A percentile compares a stretch with the other conserved stretches of the same genome.
phyloP scores from a whole-genome alignment of 2,888 invertebrate species.

The Melinopterus prodromus region DNA sequence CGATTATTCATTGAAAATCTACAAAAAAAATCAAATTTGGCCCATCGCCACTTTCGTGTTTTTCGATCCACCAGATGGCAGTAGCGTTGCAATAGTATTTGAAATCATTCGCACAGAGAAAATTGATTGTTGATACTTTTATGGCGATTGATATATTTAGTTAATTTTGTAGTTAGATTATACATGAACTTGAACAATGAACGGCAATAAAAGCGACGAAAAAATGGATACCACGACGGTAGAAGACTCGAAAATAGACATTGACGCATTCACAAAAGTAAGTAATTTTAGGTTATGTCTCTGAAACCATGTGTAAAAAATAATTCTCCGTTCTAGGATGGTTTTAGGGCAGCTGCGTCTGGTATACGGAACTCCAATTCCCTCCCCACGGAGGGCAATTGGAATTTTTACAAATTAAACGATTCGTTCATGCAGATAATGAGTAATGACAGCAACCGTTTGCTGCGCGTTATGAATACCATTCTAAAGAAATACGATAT shows the following conservation, averaged over 20 bases:
- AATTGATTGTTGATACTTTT: neutral
- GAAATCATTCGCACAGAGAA: no score
- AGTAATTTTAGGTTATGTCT: slow-evolving; percentile 39
- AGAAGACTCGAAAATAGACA: slow-evolving; percentile 18
- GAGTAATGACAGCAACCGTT: slow-evolving; percentile 69
- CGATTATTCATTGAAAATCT: neutral
- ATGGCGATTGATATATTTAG: neutral
- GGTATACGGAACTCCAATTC: slow-evolving; percentile 76
- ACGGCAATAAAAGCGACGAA: slow-evolving; percentile 15
- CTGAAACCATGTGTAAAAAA: slow-evolving; percentile 27
- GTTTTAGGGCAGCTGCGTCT: slow-evolving; percentile 70
- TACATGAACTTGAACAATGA: neutral
- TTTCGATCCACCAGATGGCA: neutral
- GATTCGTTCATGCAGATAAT: slow-evolving; percentile 75
- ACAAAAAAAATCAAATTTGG: neutral
- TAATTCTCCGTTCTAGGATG: slow-evolving; percentile 64
- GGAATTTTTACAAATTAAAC: slow-evolving; percentile 79
- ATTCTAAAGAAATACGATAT: slow-evolving; percentile 66
- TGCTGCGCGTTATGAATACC: slow-evolving; percentile 68
- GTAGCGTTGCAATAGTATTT: neutral
- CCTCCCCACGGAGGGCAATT: slow-evolving; percentile 75
- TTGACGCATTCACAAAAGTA: slow-evolving; percentile 58
- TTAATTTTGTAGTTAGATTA: neutral
- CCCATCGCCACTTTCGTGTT: neutral
- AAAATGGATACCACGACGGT: slow-evolving; percentile 1